Conservation (phyloP, 2,888 invertebrate genomes). For the Diachrysia chrysitis region DNA sequence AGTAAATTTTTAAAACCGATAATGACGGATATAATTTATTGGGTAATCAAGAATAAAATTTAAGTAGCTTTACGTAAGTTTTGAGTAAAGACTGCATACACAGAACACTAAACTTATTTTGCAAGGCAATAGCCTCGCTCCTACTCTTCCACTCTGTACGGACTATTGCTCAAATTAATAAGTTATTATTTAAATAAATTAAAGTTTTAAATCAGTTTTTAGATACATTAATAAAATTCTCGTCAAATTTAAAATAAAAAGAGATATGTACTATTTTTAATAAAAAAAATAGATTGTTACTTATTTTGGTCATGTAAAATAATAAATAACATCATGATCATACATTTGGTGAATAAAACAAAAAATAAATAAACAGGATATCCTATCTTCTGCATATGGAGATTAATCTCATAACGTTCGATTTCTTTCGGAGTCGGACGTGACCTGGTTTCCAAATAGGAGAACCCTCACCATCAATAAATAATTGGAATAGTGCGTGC, state of each 20-base stretch:
- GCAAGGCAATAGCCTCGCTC: too few species aligned
- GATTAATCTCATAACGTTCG: constrained; percentile 17
- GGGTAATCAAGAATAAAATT: not conserved
- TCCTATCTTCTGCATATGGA: constrained; percentile 11
- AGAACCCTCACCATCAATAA: constrained; percentile 24
- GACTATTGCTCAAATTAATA: too few species aligned
- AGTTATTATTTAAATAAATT: too few species aligned
- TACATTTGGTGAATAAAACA: not conserved
- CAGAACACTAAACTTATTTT: too few species aligned
- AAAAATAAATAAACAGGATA: constrained; percentile 1
- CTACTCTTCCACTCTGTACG: too few species aligned
- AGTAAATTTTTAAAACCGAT: not conserved
- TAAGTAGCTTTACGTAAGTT: not conserved
- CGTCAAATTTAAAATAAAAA: too few species aligned
- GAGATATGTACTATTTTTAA: too few species aligned
- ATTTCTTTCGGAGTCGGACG: constrained; percentile 10
- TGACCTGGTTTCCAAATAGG: not conserved
- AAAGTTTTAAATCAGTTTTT: too few species aligned
- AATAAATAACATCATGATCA: too few species aligned
- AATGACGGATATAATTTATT: not conserved
- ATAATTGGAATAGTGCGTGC: not conserved
- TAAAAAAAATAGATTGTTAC: too few species aligned
- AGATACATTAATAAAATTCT: too few species aligned
- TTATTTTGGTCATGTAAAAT: too few species aligned
- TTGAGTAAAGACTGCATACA: not conserved